Base-by-base conservation (phyloP, 2,797 vertebrate species). In the Phrynocephalus vlangalii region DNA sequence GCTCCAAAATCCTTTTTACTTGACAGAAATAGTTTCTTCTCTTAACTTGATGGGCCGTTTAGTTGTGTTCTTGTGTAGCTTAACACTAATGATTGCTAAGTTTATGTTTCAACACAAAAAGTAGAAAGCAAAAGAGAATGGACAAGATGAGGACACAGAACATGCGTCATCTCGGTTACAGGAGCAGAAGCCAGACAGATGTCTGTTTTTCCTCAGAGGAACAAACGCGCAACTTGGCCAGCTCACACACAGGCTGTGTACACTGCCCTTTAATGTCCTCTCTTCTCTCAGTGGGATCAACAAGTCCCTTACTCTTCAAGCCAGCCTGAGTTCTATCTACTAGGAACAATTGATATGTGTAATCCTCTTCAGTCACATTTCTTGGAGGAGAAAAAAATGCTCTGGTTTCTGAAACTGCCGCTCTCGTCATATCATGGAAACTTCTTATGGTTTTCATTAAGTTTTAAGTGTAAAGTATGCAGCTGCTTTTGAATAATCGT, bases 161-260 rank as follows among this genome's bases (percentile, higher is more conserved):
- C 20, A 10, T 67, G 22, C 30, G 16, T 73, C 50, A 82, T 44
- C 72, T 85, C 33, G 2, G 22, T 80, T 30, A n/a, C 13, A n/a
- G 16, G 22, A 30, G 26, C 10, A 77, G 38, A n/a, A 85, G 11
- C 28, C 60, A n/a, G 77, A 22, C 60, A 78, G 13, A 10, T 85
- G 33, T 28, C 75, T 85, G 10, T 67, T 60, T 67, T 67, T 22
- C 22, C 22, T 60, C 18, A 67, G n/a, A 16, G 6, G 63, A 76
- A 52, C 75, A 67, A 78, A 85, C 68, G 75, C 77, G 84, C 75
- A 85, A 68, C 20, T 20, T 68, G 75, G 79, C 63, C 75, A 85
- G 28, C 60, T 80, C 30, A 86, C n/a, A 28, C 1, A 60, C 50
- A 44, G 33, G 15, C 30, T 56, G 13, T 44, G 52, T 1, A 5